Evolutionary conservation across 2,888 invertebrate genomes (phyloP), one percentile per base, ranked within the genome.

Genomic region (Yponomeuta cagnagella): DNA sequence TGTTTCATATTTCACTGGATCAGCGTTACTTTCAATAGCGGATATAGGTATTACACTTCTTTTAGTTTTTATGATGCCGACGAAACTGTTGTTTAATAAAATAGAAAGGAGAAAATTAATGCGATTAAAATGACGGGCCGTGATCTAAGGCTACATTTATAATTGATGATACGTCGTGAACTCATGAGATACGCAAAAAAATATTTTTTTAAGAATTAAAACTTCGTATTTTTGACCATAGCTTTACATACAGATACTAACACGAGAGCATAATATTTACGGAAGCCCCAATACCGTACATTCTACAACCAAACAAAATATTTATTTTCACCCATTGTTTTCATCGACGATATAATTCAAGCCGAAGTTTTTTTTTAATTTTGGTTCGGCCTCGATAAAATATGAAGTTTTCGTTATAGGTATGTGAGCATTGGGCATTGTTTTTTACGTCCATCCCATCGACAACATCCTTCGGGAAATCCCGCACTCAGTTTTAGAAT

Each of bases 1-100:
- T 86, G 87, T 88, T 89, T 89, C 86, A 89, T 89, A 89, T 89
- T 87, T 89, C 85, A 86, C 86, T 84, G 83, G 83, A 88, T 88
- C 88, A 89, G 85, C 83, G 79, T 80, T 79, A 85, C 81, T 83
- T 84, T 85, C 82, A 85, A 85, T 84, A 80, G 80, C 77, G 78
- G 78, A 83, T 82, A 79, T 81, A 79, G 76, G 74, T 80, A 67
- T 43, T 67, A 65, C 65, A 65, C 65, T 31, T 80, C 81, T 76
- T 79, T 81, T 74, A 77, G 74, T 77, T 78, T 78, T 76, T 76
- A 30, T 64, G 30, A 15, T 70, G 52, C 67, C 67, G 30, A 15
- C 68, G 43, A 71, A 68, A 67, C 43, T 43, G 63, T 68, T 72
- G 63, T 63, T 63, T 65, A 10, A 65, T 33, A 10, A 31, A 10